Percentiles rank a stretch among this genome's conserved stretches.
Conservation (phyloP, 2,797 vertebrate genomes). For the Falco novaeseelandiae region DNA sequence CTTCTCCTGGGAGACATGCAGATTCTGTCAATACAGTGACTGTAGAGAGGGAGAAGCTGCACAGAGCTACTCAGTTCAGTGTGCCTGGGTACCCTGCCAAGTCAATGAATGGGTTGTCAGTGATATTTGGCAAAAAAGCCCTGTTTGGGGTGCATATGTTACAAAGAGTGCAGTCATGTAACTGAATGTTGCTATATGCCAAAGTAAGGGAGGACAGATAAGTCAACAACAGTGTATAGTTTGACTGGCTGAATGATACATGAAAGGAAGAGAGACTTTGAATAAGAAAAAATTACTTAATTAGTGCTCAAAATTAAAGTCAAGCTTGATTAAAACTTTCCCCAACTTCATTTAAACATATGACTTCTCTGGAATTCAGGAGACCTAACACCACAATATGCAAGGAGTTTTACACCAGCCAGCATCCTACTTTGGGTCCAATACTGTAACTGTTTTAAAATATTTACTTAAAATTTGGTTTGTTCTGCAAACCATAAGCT, state of each 20-base stretch:
- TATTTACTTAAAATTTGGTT: neutral
- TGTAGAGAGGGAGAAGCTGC: neutral
- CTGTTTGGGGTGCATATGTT: neutral
- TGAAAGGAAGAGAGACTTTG: neutral
- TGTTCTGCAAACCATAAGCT: neutral
- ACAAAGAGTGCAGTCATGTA: neutral
- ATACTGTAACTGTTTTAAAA: neutral
- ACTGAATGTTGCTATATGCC: neutral
- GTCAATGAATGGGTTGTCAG: neutral
- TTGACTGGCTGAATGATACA: neutral
- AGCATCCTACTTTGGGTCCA: neutral
- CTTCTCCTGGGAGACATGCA: neutral
- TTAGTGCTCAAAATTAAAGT: neutral
- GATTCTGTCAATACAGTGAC: neutral
- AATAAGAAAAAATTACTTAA: neutral
- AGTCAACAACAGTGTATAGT: neutral
- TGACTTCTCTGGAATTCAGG: neutral
- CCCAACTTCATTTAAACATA: neutral
- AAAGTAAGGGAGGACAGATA: neutral
- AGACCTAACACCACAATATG: neutral
- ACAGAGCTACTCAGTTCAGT: neutral
- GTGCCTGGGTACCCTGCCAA: neutral
- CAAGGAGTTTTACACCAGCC: neutral
- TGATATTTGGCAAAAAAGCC: neutral
- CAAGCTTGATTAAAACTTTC: neutral